Conservation (phyloP, 2,797 vertebrate species). For the Miichthys miiuy region DNA sequence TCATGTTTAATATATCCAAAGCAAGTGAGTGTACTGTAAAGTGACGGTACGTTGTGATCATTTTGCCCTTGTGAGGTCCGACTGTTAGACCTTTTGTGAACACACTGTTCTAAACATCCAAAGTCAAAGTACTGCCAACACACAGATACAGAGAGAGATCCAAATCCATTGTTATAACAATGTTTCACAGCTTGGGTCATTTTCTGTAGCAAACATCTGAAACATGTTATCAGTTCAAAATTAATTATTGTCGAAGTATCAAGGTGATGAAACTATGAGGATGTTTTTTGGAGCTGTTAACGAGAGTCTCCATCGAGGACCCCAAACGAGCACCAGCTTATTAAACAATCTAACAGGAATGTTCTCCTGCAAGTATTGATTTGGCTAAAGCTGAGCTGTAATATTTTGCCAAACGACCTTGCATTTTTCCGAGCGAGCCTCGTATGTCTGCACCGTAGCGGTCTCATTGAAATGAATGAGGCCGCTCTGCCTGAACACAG, state of each 20-base stretch:
- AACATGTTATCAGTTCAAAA: conserved; percentile 1
- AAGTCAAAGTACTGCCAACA: background rate
- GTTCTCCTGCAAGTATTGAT: background rate
- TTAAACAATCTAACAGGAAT: background rate
- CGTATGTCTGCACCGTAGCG: too few relatives aligned
- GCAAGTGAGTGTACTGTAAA: background rate
- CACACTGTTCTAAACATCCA: background rate
- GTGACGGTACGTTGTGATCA: background rate
- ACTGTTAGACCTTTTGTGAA: background rate
- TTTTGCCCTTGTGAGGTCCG: background rate
- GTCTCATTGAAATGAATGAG: background rate
- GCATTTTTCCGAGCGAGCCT: background rate
- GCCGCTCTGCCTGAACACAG: background rate
- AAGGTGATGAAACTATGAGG: background rate
- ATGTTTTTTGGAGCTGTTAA: background rate
- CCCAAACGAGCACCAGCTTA: background rate
- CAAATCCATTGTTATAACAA: background rate
- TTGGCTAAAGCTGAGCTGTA: background rate
- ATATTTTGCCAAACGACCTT: background rate
- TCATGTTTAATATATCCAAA: background rate
- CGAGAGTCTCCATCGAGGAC: background rate
- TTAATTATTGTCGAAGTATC: background rate
- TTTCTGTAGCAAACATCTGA: background rate
- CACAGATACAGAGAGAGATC: too few relatives aligned
- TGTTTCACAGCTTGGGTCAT: background rate